These are phyloP conservation scores for Hydrolagus colliei DNA, from an alignment of 2,797 vertebrate species.

Conservation along the genomic window DNA sequence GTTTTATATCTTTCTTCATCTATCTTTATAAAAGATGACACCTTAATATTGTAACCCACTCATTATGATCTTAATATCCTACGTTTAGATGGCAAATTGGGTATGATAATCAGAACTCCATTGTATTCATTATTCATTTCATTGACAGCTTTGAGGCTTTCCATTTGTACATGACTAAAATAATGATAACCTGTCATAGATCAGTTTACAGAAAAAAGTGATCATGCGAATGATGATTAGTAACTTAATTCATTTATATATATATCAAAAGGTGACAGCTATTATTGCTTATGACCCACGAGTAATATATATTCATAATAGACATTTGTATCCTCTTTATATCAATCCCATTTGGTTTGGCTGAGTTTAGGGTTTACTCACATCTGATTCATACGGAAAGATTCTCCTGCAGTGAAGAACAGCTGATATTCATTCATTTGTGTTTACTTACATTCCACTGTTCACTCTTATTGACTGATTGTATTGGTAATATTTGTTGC, in stretches of 20 bases:
- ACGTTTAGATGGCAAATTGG: background rate
- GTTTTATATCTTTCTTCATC: background rate
- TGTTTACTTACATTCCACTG: conserved; percentile 64
- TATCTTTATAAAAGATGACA: background rate
- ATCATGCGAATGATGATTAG: background rate
- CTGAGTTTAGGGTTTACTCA: background rate
- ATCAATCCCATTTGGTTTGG: background rate
- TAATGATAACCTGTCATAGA: background rate
- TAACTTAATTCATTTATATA: background rate
- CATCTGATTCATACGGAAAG: background rate
- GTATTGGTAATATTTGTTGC: conserved; percentile 59
- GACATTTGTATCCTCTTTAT: too few species aligned
- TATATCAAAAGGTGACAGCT: too few species aligned
- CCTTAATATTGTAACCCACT: background rate
- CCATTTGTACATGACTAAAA: background rate
- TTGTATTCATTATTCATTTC: background rate
- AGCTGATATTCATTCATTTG: background rate
- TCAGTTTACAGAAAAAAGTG: background rate
- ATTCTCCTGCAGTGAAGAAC: background rate
- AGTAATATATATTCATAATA: background rate
- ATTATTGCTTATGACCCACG: background rate
- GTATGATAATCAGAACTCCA: background rate
- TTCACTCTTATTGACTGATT: conserved; percentile 69
- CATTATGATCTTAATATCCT: background rate
- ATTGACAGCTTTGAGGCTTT: conserved; percentile 1